Evolutionary conservation across 2,888 invertebrate genomes (phyloP).

Genomic region (Coenonympha arcania): DNA sequence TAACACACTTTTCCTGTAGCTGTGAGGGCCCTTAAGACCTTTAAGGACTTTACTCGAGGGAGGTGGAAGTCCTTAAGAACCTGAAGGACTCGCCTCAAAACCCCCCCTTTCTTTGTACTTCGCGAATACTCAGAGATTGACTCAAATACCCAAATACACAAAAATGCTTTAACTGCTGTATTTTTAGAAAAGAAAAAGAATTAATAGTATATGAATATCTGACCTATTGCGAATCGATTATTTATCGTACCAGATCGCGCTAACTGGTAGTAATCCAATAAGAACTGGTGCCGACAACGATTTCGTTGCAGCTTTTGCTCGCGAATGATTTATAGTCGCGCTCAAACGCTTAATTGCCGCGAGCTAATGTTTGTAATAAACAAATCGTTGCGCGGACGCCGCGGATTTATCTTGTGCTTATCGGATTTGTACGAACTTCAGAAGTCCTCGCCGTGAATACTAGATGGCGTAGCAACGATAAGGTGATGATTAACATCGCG

Average conservation of each 20-base stretch:
- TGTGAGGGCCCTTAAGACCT: too few species aligned
- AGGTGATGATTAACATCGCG: background rate
- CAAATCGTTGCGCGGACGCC: conserved; percentile 6
- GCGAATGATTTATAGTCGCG: conserved; percentile 25
- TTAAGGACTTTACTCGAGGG: too few species aligned
- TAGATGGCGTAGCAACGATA: background rate
- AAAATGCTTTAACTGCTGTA: background rate
- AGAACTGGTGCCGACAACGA: conserved; percentile 24
- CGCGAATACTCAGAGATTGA: too few species aligned
- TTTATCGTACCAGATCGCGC: conserved; percentile 17
- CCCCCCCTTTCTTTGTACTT: too few species aligned
- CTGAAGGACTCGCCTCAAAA: too few species aligned
- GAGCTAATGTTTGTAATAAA: conserved; percentile 14
- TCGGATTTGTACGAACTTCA: background rate
- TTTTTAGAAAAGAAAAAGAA: background rate
- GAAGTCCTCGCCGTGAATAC: background rate
- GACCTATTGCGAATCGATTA: conserved; percentile 17
- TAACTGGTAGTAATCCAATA: conserved; percentile 30
- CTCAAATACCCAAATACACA: too few species aligned
- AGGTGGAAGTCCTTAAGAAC: too few species aligned
- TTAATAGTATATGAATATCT: background rate
- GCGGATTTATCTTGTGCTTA: conserved; percentile 10
- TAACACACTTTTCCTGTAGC: too few species aligned
- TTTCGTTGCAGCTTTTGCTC: conserved; percentile 24
- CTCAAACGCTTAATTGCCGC: conserved; percentile 13